phyloP scores from a whole-genome alignment of 2,113 vertebrate species.

The Taxidea taxus region DNA sequence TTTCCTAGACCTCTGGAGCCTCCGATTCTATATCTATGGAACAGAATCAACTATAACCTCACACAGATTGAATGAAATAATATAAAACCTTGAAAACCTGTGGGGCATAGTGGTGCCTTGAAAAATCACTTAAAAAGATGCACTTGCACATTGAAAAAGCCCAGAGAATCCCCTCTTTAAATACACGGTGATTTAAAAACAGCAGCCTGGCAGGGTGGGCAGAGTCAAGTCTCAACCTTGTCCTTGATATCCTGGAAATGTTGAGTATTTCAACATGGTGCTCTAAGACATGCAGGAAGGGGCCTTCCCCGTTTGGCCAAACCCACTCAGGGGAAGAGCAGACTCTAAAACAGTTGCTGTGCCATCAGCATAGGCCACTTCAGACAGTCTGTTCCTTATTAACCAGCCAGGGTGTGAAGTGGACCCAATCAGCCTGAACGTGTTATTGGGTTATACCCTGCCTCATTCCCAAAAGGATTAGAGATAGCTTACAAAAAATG shows the following conservation, averaged over 20 bases:
- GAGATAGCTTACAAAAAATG: constrained; percentile 26
- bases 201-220: not conserved
- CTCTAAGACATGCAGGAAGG: not conserved
- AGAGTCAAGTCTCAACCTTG: not conserved
- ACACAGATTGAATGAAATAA: not conserved
- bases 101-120: not conserved
- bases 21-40: not conserved
- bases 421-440: not conserved
- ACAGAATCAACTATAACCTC: not conserved
- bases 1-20: not conserved
- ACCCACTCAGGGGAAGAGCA: not conserved
- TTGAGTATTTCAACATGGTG: not conserved
- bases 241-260: not conserved
- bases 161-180: not conserved
- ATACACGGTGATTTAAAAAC: not conserved
- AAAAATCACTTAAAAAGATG: not conserved
- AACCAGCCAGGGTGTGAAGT: not conserved
- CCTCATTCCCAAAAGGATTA: not conserved
- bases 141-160: not conserved
- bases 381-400: not conserved
- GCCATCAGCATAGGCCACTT: not conserved
- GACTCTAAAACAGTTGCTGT: not conserved
- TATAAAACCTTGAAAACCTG: not conserved
- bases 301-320: not conserved
- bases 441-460: constrained; percentile 2